These are phyloP conservation scores for Murina feae DNA, from an alignment of 2,113 vertebrate genomes.

Conservation along the genomic window DNA sequence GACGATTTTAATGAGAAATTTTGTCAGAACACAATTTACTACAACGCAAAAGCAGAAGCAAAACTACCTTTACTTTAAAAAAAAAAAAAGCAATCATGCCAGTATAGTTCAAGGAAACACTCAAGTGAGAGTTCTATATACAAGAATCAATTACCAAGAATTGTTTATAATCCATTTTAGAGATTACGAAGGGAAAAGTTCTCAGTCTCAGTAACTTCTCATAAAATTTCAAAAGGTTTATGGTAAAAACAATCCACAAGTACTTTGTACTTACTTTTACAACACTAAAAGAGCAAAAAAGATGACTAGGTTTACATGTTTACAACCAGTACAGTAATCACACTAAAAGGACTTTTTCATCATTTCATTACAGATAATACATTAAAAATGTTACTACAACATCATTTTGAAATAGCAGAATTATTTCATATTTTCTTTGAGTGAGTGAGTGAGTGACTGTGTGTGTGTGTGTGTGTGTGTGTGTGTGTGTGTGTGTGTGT, in stretches of 20 bases:
- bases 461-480: not conserved
- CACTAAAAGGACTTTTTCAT: not conserved
- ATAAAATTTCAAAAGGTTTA: conserved; percentile 36
- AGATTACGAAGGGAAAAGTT: conserved; percentile 37
- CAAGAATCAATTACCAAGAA: conserved; percentile 62
- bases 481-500: too few species aligned
- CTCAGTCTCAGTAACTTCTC: conserved; percentile 40
- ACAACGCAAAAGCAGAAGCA: conserved; percentile 74
- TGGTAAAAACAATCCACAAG: not conserved
- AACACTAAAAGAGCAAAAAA: not conserved
- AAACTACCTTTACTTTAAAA: conserved; percentile 49
- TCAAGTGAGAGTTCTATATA: conserved; percentile 52
- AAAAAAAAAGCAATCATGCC: conserved; percentile 11
- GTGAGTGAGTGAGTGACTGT: not conserved
- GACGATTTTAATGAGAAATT: conserved; percentile 43
- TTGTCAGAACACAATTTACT: conserved; percentile 62
- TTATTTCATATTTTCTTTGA: not conserved
- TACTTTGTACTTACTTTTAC: not conserved
- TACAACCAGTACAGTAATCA: not conserved
- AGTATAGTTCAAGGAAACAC: conserved; percentile 40
- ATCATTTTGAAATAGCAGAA: not conserved
- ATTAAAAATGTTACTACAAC: not conserved
- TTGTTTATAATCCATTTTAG: conserved; percentile 52
- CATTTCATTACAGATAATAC: not conserved
- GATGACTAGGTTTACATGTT: not conserved